Conservation (phyloP, 2,888 invertebrate species). For the Caenorhabditis sinica region DNA sequence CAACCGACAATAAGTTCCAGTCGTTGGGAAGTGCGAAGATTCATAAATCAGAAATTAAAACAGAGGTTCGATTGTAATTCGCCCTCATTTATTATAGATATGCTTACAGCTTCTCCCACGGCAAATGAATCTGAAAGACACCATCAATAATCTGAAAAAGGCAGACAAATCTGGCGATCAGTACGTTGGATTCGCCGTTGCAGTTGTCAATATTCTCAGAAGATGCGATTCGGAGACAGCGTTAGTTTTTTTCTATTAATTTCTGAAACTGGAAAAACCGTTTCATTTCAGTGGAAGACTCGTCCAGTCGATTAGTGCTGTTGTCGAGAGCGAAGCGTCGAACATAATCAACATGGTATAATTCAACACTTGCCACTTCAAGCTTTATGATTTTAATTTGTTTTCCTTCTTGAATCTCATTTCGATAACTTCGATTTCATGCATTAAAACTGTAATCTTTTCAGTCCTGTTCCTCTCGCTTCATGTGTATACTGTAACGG, state of each 20-base stretch:
- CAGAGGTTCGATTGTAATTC: slow-evolving; percentile 9
- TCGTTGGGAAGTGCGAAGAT: slow-evolving; percentile 8
- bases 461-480: no score
- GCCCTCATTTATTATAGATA: background rate
- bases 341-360: background rate
- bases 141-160: slow-evolving; percentile 16
- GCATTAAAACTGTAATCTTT: no score
- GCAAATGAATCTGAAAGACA: slow-evolving; percentile 14
- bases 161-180: slow-evolving; percentile 15
- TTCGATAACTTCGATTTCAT: no score
- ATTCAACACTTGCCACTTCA: background rate
- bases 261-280: background rate
- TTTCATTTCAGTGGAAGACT: slow-evolving; percentile 4
- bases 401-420: background rate
- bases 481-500: no score
- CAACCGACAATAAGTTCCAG: background rate
- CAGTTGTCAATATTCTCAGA: slow-evolving; percentile 49
- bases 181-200: slow-evolving; percentile 35
- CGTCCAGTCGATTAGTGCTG: background rate
- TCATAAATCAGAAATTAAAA: slow-evolving; percentile 7
- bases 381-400: background rate
- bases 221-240: slow-evolving; percentile 39
- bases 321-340: slow-evolving; percentile 17
- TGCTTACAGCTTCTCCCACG: slow-evolving; percentile 40
- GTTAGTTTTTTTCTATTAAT: slow-evolving; percentile 44